Base-by-base conservation (phyloP, 2,888 invertebrate genomes). In the Carterocephalus palaemon region DNA sequence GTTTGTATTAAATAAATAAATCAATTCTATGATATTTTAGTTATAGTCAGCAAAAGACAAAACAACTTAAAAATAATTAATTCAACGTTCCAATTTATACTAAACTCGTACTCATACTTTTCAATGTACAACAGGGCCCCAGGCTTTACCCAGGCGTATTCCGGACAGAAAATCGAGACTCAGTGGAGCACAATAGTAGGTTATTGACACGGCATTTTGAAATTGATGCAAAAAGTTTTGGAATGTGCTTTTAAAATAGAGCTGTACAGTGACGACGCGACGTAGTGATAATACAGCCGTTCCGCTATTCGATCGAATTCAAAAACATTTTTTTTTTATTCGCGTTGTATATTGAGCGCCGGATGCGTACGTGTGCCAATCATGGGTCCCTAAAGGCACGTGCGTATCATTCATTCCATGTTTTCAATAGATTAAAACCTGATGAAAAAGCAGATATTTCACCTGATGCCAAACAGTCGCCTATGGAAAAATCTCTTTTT, bases 191-290 rank as follows among this genome's bases (percentile, higher is more conserved):
- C 31, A 17, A 36, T 12, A 26, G 7, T 26, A 37, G 37, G 37
- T 37, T n/a, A 26, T 37, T 37, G 37, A 37, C 37, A 37, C 13
- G 37, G 16, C 15, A 37, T 37, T 26, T 26, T n/a, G 12, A 16
- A 17, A 26, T 24, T 3, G 24, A 15, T 26, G 40, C 43, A 43
- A 47, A 49, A 49, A 49, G 10, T 22, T 43, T 20, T 22, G 39
- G 43, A 43, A 49, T 47, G 36, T 31, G 23, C 33, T 42, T 39
- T 39, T 39, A 46, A 34, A 46, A 49, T 29, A 43, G 20, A 31
- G 46, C 47, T 40, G 38, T 49, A 29, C n/a, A 31, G 2, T 17
- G 7, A 49, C 17, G 31, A 34, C 46, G n/a, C n/a, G n/a, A n/a
- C n/a, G n/a, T 42, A 41, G 33, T 41, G 15, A 29, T 37, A 3